phyloP scores from a whole-genome alignment of 2,113 vertebrate genomes.

The Oncorhynchus keta region DNA sequence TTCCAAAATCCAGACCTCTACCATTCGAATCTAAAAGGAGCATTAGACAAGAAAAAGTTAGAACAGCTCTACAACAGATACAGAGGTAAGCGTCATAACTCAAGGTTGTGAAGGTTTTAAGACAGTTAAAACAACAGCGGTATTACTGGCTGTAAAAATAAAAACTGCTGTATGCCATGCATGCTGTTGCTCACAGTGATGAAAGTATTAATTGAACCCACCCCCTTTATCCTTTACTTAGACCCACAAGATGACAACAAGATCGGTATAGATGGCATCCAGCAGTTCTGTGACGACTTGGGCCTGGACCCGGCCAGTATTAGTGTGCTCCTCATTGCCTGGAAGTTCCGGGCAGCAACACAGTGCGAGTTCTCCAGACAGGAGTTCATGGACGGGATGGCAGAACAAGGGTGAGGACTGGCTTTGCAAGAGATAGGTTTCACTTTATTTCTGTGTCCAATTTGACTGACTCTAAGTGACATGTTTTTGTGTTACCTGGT shows the following conservation, averaged over 20 bases:
- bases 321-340: conserved; percentile 89
- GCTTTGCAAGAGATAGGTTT: neutral
- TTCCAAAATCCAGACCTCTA: conserved; percentile 98
- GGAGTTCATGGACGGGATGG: conserved; percentile 93
- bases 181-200: neutral
- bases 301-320: conserved; percentile 88
- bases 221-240: conserved; percentile 51
- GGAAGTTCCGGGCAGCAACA: conserved; percentile 93
- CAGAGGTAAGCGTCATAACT: conserved; percentile 80
- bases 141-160: neutral
- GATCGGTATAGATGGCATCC: conserved; percentile 92
- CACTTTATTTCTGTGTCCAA: neutral
- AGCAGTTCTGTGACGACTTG: conserved; percentile 92
- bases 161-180: neutral
- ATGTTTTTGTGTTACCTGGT: too few relatives aligned
- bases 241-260: conserved; percentile 95
- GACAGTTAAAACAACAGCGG: too few relatives aligned
- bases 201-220: neutral
- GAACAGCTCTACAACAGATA: conserved; percentile 97
- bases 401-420: conserved; percentile 84
- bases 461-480: too few relatives aligned
- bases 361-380: conserved; percentile 95
- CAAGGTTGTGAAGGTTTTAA: neutral
- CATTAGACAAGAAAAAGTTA: conserved; percentile 92
- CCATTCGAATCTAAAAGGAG: conserved; percentile 88